A percentile compares a stretch with the other conserved stretches of the same genome.
phyloP scores from a whole-genome alignment of 2,888 invertebrate genomes.

The Leuctra nigra region DNA sequence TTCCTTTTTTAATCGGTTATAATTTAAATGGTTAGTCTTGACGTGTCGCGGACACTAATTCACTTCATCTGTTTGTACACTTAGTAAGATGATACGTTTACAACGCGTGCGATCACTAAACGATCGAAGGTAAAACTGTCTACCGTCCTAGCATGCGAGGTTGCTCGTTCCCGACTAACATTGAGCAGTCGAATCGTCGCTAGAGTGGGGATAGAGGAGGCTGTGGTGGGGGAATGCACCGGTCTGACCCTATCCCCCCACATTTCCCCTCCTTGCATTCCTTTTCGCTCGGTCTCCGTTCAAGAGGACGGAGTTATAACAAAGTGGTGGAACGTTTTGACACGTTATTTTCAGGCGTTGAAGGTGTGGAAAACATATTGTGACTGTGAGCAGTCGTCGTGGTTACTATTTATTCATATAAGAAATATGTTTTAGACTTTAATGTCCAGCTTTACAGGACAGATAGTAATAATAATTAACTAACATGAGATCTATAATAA shows the following conservation, averaged over 20 bases:
- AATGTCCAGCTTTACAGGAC: too few relatives aligned
- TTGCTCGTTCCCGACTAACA: slow-evolving; percentile 26
- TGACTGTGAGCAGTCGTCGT: too few relatives aligned
- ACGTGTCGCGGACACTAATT: slow-evolving; percentile 8
- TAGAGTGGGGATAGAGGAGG: slow-evolving; percentile 17
- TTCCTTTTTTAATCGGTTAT: neutral
- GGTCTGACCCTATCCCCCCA: slow-evolving; percentile 26
- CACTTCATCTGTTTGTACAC: slow-evolving; percentile 12
- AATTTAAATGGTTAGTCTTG: neutral
- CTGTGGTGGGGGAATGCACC: slow-evolving; percentile 26
- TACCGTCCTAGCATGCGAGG: slow-evolving; percentile 24
- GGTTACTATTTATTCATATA: too few relatives aligned
- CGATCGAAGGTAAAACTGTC: slow-evolving; percentile 28
- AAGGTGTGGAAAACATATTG: too few relatives aligned
- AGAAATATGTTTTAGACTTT: too few relatives aligned
- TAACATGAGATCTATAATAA: too few relatives aligned
- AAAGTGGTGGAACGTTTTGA: too few relatives aligned
- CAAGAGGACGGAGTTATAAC: neutral
- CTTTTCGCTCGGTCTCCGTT: slow-evolving; percentile 23
- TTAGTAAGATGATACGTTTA: neutral
- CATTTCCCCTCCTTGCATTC: slow-evolving; percentile 27
- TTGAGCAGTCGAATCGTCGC: slow-evolving; percentile 13
- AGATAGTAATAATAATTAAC: too few relatives aligned
- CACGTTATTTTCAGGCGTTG: too few relatives aligned
- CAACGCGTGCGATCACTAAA: slow-evolving; percentile 20